phyloP scores from a whole-genome alignment of 2,113 vertebrate genomes.

The Axis porcinus region DNA sequence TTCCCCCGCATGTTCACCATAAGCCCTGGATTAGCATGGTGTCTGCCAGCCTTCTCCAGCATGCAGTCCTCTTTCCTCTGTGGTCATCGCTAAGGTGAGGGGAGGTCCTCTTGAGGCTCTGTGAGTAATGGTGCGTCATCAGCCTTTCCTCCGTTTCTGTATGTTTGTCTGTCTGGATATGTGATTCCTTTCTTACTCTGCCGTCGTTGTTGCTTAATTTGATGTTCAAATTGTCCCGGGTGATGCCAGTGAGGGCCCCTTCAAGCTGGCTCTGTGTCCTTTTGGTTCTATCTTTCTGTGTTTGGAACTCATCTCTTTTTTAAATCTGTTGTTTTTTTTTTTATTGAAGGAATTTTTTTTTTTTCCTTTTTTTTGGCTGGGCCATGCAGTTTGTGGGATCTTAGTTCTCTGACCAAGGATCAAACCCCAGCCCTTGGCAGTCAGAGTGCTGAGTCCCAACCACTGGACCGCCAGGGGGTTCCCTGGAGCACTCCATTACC shows the following conservation, averaged over 20 bases:
- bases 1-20: rapidly evolving
- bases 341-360: not conserved
- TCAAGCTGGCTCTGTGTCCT: not conserved
- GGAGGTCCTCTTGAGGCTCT: not conserved
- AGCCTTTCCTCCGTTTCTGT: not conserved
- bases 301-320: not conserved
- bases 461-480: not conserved
- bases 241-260: not conserved
- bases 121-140: no score
- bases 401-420: not conserved
- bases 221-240: not conserved
- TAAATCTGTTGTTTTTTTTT: not conserved
- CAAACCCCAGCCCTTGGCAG: not conserved
- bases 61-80: not conserved
- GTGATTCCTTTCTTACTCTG: not conserved
- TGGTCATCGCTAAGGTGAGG: no score
- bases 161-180: rapidly evolving
- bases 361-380: not conserved
- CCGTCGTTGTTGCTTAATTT: not conserved
- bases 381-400: not conserved
- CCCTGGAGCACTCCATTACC: not conserved
- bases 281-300: not conserved
- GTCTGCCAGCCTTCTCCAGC: not conserved
- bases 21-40: rapidly evolving
- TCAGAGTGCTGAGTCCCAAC: not conserved